Evolutionary conservation across 2,888 invertebrate species (phyloP).

Genomic region (Epistrophe eligans): DNA sequence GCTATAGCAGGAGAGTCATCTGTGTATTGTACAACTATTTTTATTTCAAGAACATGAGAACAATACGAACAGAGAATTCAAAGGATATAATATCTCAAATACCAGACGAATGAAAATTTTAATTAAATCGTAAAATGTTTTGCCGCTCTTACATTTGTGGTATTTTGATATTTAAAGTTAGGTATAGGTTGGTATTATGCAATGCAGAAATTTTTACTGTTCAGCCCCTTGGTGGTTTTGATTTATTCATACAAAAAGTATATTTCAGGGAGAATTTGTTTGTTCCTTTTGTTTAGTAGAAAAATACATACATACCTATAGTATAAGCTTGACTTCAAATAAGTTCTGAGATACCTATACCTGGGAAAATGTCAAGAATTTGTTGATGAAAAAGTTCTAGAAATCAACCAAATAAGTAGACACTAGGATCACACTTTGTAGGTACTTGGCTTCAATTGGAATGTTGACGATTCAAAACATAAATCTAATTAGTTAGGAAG

Average conservation of each 20-base stretch:
- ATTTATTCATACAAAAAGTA: constrained; percentile 6
- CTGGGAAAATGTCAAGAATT: neutral
- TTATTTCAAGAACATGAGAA: constrained; percentile 26
- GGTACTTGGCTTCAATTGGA: no score
- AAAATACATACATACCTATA: neutral
- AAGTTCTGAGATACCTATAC: neutral
- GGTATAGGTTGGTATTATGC: neutral
- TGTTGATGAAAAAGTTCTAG: no score
- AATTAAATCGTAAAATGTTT: constrained; percentile 46
- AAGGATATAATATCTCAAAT: constrained; percentile 38
- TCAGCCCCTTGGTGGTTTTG: neutral
- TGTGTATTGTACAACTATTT: neutral
- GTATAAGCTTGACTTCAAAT: neutral
- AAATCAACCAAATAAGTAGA: no score
- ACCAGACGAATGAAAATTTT: constrained; percentile 31
- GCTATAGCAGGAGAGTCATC: neutral
- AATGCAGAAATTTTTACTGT: neutral
- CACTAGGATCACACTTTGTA: no score
- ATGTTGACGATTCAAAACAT: no score
- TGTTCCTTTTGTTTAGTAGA: neutral
- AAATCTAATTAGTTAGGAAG: no score
- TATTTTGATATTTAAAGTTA: constrained; percentile 22
- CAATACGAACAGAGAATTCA: constrained; percentile 27
- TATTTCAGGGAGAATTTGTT: neutral
- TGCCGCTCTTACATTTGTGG: constrained; percentile 12